Evolutionary conservation across 1,140 invertebrate genomes (phyloP), one percentile per base, ranked within the genome.

Genomic region (Pseudachorutes palmiensis): DNA sequence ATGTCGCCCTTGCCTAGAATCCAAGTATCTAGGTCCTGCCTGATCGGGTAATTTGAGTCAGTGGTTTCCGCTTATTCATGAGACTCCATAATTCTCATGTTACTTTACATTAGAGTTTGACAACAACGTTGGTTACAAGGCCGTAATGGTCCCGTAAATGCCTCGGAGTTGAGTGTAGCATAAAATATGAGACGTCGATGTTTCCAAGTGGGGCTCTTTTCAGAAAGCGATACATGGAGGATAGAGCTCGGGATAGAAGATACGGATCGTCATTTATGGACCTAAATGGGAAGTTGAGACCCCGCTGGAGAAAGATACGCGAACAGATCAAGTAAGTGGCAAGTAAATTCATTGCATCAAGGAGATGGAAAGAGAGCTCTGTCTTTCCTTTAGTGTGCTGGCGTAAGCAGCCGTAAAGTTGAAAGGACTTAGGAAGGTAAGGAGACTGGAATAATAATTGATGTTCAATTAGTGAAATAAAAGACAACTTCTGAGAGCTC

Each of bases 21-120:
- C 51, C n/a, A n/a, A n/a, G n/a, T n/a, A n/a, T 55, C 51, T 14
- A 9, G 9, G 9, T 14, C 24, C 51, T 24, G 9, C 12, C 12
- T 55, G 51, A 55, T 55, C 51, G 51, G 51, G 51, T 55, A 55
- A 55, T 55, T 55, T 55, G 51, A 55, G 51, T 55, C 51, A 55
- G 51, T 55, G 51, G 51, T 55, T 55, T 9, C 14, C 5, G 14
- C 51, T 14, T 19, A 55, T 55, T 55, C 51, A 55, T 55, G 51
- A 55, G 51, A 55, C 51, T 55, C 51, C 51, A 55, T 55, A 55
- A 55, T 55, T 55, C 51, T 55, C 51, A 14, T 55, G 51, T 55
- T 55, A 55, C 51, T 55, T 45, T 45, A 45, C 19, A 45, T 45
- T 19, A n/a, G n/a, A n/a, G n/a, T n/a, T n/a, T n/a, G n/a, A n/a